Conservation (phyloP, 2,797 vertebrate genomes). For the Ctenopoma multispine region DNA sequence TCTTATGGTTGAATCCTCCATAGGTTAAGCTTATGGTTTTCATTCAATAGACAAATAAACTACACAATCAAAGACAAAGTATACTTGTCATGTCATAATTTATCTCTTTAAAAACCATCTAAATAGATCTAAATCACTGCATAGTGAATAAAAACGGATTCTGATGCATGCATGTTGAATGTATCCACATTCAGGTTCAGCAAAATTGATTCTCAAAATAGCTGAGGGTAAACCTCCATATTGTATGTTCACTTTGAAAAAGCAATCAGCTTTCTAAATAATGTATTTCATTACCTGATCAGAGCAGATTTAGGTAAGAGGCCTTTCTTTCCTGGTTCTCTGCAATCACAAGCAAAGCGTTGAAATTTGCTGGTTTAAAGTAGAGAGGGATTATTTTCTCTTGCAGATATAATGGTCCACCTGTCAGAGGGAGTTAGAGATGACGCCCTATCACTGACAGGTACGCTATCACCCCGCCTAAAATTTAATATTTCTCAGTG, state of each 20-base stretch:
- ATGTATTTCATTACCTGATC: slow-evolving; percentile 78
- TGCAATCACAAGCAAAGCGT: slow-evolving; percentile 56
- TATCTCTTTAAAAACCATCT: slow-evolving; percentile 9
- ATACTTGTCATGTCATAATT: not conserved
- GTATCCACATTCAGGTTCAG: slow-evolving; percentile 25
- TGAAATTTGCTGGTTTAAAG: slow-evolving; percentile 77
- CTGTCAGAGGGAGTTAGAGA: slow-evolving; percentile 94
- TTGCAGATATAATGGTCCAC: slow-evolving; percentile 91
- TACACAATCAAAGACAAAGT: not conserved
- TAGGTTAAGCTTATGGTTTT: no score
- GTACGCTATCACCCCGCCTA: slow-evolving; percentile 92
- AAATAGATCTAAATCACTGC: slow-evolving; percentile 12
- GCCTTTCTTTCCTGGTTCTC: slow-evolving; percentile 67
- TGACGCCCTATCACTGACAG: slow-evolving; percentile 95
- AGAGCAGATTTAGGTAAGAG: slow-evolving; percentile 82
- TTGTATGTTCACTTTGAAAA: slow-evolving; percentile 69
- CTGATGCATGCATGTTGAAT: slow-evolving; percentile 3
- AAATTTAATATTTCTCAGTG: slow-evolving; percentile 84
- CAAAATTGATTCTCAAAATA: slow-evolving; percentile 46
- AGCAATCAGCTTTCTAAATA: slow-evolving; percentile 78
- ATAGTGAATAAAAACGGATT: slow-evolving; percentile 8
- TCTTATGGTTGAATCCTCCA: not conserved
- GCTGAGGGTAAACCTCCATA: slow-evolving; percentile 51
- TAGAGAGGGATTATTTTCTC: slow-evolving; percentile 89
- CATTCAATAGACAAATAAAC: no score